Base-by-base conservation (phyloP, 2,113 vertebrate genomes). In the Argyrosomus japonicus region DNA sequence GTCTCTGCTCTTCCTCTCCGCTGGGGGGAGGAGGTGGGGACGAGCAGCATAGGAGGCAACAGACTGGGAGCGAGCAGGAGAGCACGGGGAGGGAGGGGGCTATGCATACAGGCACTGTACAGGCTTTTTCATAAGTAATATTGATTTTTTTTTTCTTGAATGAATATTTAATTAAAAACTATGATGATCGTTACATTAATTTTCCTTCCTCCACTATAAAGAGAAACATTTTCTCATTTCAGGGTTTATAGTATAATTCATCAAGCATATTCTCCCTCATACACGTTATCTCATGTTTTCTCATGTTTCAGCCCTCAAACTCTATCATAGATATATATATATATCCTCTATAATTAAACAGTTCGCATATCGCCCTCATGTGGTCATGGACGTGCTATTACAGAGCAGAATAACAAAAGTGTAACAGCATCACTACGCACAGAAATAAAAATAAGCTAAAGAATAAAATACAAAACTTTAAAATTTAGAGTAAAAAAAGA, bases 1-100 rank as follows among this genome's bases (percentile, higher is more conserved):
- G 90, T 80, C 89, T 86, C 73, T 73, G 84, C 84, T 56, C 32
- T 90, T 91, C 90, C 89, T 93, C 91, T 88, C 79, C 85, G 88
- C 88, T 90, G 87, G 91, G 79, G 88, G 83, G 65, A 71, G 12
- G 69, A 43, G 83, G 65, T 2, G 77, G 88, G 54, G 74, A 54
- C 3, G 47, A 19, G 79, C 6, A 68, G 25, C 56, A 27, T 8
- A 56, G 21, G n/a, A 43, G 60, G 27, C 45, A 15, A 53, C 8
- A 71, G 23, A 50, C 12, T 21, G 67, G 23, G 25, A 11, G 15
- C 53, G 69, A 15, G 58, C 6, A 27, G 25, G 32, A 36, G 6
- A 36, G 32, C 32, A 32, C 1, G n/a, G n/a, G 14, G 27, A 5
- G 10, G 50, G 47, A 12, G 63, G 43, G 69, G 25, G 45, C 6